Conservation (phyloP, 2,888 invertebrate species). For the Rosalia funebris region DNA sequence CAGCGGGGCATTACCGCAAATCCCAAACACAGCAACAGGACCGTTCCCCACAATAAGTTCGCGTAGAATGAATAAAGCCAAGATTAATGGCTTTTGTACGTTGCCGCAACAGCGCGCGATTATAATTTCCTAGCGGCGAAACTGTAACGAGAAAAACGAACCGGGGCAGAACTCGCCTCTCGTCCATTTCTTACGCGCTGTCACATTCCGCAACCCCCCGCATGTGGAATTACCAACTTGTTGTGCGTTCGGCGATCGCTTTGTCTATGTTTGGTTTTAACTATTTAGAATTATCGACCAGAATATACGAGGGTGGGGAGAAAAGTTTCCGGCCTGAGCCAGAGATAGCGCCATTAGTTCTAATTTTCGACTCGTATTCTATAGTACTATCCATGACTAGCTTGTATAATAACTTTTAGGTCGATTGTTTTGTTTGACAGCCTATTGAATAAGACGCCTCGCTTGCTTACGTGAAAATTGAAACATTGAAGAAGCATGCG, state of each 20-base stretch:
- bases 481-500: too few species aligned
- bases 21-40: slow-evolving; percentile 20
- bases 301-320: too few species aligned
- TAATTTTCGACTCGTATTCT: too few species aligned
- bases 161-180: slow-evolving; percentile 12
- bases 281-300: slow-evolving; percentile 16
- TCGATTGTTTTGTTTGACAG: too few species aligned
- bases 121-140: slow-evolving; percentile 20
- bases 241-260: slow-evolving; percentile 11
- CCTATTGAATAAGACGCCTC: too few species aligned
- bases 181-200: slow-evolving; percentile 4
- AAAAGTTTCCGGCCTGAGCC: too few species aligned
- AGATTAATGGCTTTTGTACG: slow-evolving; percentile 22
- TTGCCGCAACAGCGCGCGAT: slow-evolving; percentile 19
- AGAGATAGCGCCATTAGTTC: too few species aligned
- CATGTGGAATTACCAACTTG: slow-evolving; percentile 24
- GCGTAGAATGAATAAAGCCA: slow-evolving; percentile 8
- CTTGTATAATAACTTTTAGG: too few species aligned
- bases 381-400: too few species aligned
- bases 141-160: slow-evolving; percentile 24
- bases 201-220: slow-evolving; percentile 3
- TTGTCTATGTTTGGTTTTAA: slow-evolving; percentile 17
- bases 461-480: too few species aligned
- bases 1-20: slow-evolving; percentile 4
- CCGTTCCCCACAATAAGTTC: slow-evolving; percentile 14